A percentile compares a stretch with the other conserved stretches of the same genome.
Conservation (phyloP, 1,140 invertebrate genomes). For the Drosophila bocqueti region DNA sequence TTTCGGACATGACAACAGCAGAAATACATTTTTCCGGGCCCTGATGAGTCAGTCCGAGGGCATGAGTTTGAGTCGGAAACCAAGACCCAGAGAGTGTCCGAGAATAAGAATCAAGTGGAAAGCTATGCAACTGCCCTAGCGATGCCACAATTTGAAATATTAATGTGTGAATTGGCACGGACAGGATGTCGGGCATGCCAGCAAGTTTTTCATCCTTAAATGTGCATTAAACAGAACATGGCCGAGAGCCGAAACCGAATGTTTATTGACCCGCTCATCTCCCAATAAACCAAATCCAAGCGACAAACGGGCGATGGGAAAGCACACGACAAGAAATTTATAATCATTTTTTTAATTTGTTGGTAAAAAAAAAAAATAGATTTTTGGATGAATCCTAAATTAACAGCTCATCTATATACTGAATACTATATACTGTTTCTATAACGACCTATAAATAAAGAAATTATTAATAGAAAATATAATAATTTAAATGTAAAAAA, state of each 20-base stretch:
- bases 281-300: conserved; percentile 25
- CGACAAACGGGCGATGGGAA: conserved; percentile 2
- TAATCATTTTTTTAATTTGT: neutral
- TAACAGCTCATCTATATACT: too few species aligned
- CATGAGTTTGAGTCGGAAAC: neutral
- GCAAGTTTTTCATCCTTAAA: conserved; percentile 47
- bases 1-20: conserved; percentile 54
- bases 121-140: conserved; percentile 26
- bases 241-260: conserved; percentile 27
- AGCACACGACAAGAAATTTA: neutral
- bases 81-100: neutral
- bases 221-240: conserved; percentile 67
- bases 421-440: too few species aligned
- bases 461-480: too few species aligned
- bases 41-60: conserved; percentile 9
- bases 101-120: conserved; percentile 26
- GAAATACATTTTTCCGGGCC: conserved; percentile 55
- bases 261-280: conserved; percentile 45
- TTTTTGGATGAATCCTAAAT: too few species aligned
- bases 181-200: conserved; percentile 26
- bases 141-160: conserved; percentile 66
- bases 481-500: too few species aligned
- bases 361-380: too few species aligned
- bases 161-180: conserved; percentile 51
- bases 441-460: too few species aligned